Base-by-base conservation (phyloP, 2,888 invertebrate genomes). In the Pyrrhia umbra region DNA sequence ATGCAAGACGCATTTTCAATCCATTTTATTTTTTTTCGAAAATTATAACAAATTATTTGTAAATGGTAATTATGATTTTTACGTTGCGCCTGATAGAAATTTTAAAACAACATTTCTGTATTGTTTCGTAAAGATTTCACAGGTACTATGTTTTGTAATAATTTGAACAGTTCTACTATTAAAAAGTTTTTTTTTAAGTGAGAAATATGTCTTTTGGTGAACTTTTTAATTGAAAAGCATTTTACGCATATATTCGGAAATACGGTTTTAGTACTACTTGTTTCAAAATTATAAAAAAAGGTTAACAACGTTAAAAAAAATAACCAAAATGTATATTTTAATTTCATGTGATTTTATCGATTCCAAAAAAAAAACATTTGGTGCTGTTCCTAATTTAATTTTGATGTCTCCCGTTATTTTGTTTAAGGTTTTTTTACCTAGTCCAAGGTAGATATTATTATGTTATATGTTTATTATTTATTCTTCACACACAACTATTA, bases 331-430 rank as follows among this genome's bases (percentile, higher is more conserved):
- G 15, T 50, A 43, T 66, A 39, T 73, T 77, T 74, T 45, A 18
- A 64, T 67, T 60, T 75, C 34, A 67, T 80, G 81, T 85, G 84
- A 85, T 83, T 71, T 21, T 51, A 59, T 63, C 0, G 47, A 76
- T 82, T 85, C 83, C 81, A 86, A 85, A 86, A 80, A 74, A 63
- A 54, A 46, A 52, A 62, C 69, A 13, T 79, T 83, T 84, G 83
- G 83, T 84, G 84, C 83, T 86, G 83, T 86, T 85, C 82, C 80
- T 84, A 80, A 71, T 68, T 63, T 74, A 68, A 60, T 74, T n/a
- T 64, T 79, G 71, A 75, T 57, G 60, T 65, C 49, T 68, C 59
- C 64, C 68, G 39, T 77, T 75, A 62, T 58, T 76, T 73, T 68
- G 20, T 56, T 21, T 70, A 62, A 46, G 45, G 27, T 59, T 75